Conservation (phyloP, 2,797 vertebrate species). For the Sus cebifrons region DNA sequence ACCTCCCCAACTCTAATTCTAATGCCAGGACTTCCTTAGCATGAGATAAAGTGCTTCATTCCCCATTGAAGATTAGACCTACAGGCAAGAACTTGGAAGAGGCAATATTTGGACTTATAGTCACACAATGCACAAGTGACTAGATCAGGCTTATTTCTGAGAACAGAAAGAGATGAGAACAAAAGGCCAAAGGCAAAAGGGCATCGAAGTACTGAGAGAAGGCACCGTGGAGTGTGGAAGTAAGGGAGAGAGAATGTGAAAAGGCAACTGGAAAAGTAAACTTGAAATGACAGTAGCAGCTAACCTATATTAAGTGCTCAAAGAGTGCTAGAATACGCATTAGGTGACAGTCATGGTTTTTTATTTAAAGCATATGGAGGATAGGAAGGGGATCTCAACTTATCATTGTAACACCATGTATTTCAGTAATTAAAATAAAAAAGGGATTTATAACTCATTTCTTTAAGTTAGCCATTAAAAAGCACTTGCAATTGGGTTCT, state of each 20-base stretch:
- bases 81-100: background rate
- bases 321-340: background rate
- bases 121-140: background rate
- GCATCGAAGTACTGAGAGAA: background rate
- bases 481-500: constrained; percentile 80
- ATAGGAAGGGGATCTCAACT: constrained; percentile 37
- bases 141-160: background rate
- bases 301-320: background rate
- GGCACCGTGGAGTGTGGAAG: background rate
- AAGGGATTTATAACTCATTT: constrained; percentile 80
- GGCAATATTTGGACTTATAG: background rate
- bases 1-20: background rate
- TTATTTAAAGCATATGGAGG: background rate
- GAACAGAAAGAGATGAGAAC: background rate
- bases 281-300: background rate
- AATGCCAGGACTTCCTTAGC: background rate
- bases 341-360: background rate
- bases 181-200: background rate
- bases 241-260: background rate
- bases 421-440: constrained; percentile 60
- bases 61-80: background rate
- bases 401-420: background rate
- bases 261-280: background rate
- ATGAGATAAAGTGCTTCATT: background rate
- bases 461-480: constrained; percentile 80